These are phyloP conservation scores for Drosophila falleni DNA, from an alignment of 2,888 invertebrate species.

Conservation along the genomic window DNA sequence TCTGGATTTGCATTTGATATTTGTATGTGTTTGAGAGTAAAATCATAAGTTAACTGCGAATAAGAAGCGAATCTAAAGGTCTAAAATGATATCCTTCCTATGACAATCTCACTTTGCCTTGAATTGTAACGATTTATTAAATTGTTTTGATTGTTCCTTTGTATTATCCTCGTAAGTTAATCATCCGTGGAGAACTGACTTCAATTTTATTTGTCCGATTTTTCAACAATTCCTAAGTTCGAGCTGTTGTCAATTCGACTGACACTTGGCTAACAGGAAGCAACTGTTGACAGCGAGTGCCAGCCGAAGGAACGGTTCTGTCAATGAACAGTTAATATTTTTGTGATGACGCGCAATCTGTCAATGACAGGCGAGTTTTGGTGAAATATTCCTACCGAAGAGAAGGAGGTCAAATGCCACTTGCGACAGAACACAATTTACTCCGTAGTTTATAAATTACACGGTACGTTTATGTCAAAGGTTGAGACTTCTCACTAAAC, in stretches of 20 bases:
- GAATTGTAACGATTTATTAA: constrained; percentile 12
- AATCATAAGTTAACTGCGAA: background rate
- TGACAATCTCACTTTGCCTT: background rate
- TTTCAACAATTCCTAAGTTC: constrained; percentile 48
- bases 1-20: constrained; percentile 49
- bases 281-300: constrained; percentile 52
- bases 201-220: constrained; percentile 62
- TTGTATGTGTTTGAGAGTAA: background rate
- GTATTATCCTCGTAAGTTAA: background rate
- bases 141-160: constrained; percentile 7
- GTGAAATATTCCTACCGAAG: background rate
- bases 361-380: constrained; percentile 71
- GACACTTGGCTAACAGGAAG: constrained; percentile 30
- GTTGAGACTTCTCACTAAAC: constrained; percentile 33
- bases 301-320: constrained; percentile 32
- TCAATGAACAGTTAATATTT: constrained; percentile 81
- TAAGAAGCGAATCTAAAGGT: background rate
- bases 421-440: constrained; percentile 46
- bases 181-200: constrained; percentile 31
- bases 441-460: constrained; percentile 65
- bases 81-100: background rate
- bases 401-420: constrained; percentile 9
- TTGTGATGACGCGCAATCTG: constrained; percentile 82
- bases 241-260: constrained; percentile 20
- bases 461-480: constrained; percentile 56